Percentiles rank a stretch among this genome's conserved stretches.
Evolutionary conservation across 2,113 vertebrate genomes (phyloP).

Genomic region (Solea solea): DNA sequence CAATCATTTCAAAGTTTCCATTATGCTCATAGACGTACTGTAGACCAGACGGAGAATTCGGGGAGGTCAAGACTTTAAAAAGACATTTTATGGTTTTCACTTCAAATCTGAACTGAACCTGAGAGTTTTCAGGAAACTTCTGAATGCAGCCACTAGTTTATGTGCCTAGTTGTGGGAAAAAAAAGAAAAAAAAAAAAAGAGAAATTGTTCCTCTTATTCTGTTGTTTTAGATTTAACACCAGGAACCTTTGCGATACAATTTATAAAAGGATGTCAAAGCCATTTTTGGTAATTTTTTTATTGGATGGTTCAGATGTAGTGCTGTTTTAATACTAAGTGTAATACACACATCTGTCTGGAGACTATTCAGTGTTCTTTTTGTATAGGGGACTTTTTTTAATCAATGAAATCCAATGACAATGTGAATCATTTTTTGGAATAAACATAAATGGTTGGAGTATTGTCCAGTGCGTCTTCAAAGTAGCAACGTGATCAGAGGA

Average conservation of each 20-base stretch:
- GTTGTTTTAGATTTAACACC: constrained; percentile 74
- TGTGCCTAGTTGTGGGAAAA: constrained; percentile 77
- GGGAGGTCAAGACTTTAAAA: constrained; percentile 65
- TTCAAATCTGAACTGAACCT: constrained; percentile 65
- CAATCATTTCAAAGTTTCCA: constrained; percentile 45
- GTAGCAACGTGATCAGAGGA: neutral
- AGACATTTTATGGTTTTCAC: constrained; percentile 46
- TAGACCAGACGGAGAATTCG: constrained; percentile 56
- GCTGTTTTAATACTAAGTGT: constrained; percentile 79
- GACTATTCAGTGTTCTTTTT: constrained; percentile 78
- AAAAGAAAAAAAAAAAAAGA: constrained; percentile 33
- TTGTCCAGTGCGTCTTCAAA: constrained; percentile 35
- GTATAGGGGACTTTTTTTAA: constrained; percentile 77
- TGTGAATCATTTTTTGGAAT: constrained; percentile 78
- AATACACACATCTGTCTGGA: constrained; percentile 73
- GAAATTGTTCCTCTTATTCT: constrained; percentile 60
- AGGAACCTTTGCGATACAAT: constrained; percentile 77
- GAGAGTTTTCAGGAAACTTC: constrained; percentile 64
- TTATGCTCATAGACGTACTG: constrained; percentile 67
- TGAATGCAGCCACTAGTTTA: constrained; percentile 80
- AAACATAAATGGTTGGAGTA: constrained; percentile 75
- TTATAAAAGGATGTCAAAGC: constrained; percentile 85
- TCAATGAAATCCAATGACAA: constrained; percentile 68
- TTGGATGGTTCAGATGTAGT: constrained; percentile 73
- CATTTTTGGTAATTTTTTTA: constrained; percentile 84